A percentile compares a stretch with the other conserved stretches of the same genome.
phyloP scores from a whole-genome alignment of 2,113 vertebrate species.

The Gymnarchus niloticus region DNA sequence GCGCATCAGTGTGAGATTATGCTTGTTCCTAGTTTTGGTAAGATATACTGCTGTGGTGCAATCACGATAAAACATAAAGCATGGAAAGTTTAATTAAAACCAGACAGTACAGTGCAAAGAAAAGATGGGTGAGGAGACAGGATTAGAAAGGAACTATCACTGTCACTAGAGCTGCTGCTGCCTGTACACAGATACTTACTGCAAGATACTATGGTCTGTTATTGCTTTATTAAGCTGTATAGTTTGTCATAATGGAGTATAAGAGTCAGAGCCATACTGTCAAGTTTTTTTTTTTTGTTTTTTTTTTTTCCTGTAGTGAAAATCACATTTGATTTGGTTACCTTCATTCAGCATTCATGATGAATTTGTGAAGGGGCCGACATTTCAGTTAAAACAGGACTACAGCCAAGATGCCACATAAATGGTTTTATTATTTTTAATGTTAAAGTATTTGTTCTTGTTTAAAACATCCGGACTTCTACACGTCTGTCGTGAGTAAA shows the following conservation, averaged over 20 bases:
- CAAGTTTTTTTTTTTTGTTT: neutral
- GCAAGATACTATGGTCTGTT: neutral
- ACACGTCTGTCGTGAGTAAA: neutral
- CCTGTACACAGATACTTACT: too few species aligned
- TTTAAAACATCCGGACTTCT: neutral
- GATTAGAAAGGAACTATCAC: neutral
- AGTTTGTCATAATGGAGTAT: neutral
- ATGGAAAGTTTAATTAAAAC: neutral
- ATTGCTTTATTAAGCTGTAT: neutral
- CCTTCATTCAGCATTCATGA: neutral
- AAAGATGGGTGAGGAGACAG: neutral
- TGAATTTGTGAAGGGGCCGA: neutral
- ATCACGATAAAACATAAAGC: neutral
- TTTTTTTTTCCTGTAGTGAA: neutral
- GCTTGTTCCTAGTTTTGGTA: neutral
- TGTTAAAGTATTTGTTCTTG: neutral
- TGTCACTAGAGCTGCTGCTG: too few species aligned
- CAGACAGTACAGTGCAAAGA: neutral
- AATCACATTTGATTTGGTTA: neutral
- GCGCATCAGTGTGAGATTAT: slow-evolving; percentile 19
- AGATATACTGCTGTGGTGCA: neutral
- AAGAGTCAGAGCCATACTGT: too few species aligned
- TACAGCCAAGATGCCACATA: neutral
- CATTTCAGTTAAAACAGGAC: neutral
- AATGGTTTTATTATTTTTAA: neutral